phyloP scores from a whole-genome alignment of 2,888 invertebrate species.

The Cistogaster globosa region DNA sequence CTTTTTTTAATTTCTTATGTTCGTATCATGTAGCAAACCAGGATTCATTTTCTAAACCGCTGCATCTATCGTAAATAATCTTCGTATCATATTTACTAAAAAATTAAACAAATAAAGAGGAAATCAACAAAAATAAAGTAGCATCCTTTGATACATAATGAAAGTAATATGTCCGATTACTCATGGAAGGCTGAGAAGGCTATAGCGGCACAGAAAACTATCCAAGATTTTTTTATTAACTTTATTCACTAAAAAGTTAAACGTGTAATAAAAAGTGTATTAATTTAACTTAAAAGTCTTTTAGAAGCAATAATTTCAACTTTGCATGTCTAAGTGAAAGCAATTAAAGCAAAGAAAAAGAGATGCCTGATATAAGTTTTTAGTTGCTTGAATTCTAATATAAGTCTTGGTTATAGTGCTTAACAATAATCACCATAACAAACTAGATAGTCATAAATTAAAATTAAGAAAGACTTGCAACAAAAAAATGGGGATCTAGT shows the following conservation, averaged over 20 bases:
- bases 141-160: no score
- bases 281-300: not conserved
- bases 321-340: not conserved
- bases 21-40: no score
- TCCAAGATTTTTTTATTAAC: no score
- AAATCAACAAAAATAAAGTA: no score
- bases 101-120: no score
- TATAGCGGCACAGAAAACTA: no score
- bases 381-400: not conserved
- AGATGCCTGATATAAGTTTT: not conserved
- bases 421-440: conserved; percentile 61
- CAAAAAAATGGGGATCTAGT: not conserved
- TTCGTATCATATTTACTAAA: no score
- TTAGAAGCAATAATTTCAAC: not conserved
- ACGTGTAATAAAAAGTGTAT: not conserved
- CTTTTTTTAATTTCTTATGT: no score
- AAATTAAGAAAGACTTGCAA: conserved; percentile 49
- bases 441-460: conserved; percentile 60
- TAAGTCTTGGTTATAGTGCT: conserved; percentile 4
- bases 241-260: not conserved
- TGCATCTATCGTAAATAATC: no score
- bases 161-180: no score
- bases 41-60: no score
- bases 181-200: no score
- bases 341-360: not conserved